Percentiles rank a stretch among this genome's conserved stretches.
phyloP scores from a whole-genome alignment of 2,888 invertebrate species.

The Drosophila mercatorum region DNA sequence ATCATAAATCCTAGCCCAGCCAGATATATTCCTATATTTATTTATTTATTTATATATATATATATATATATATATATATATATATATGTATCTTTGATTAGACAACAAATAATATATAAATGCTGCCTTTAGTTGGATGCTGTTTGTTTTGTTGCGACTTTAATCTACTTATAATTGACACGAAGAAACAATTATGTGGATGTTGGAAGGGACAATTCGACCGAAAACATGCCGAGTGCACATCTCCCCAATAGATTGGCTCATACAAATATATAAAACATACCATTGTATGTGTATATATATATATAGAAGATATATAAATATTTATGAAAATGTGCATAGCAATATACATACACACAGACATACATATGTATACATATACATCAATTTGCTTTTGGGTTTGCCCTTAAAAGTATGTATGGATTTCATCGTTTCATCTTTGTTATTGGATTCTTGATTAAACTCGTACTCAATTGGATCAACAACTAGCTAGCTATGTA shows the following conservation, averaged over 20 bases:
- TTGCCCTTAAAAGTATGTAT: constrained; percentile 4
- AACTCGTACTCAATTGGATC: constrained; percentile 38
- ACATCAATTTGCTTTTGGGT: constrained; percentile 14
- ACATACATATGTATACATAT: constrained; percentile 1
- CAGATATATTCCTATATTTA: neutral
- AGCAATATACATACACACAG: constrained; percentile 23
- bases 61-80: no score
- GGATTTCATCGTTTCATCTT: neutral
- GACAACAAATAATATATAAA: constrained; percentile 7
- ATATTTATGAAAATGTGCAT: constrained; percentile 9
- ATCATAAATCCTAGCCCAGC: constrained; percentile 9
- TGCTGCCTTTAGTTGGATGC: constrained; percentile 19
- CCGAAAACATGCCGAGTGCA: constrained; percentile 6
- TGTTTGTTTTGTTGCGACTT: constrained; percentile 13
- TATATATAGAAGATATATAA: constrained; percentile 5
- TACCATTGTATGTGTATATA: constrained; percentile 7
- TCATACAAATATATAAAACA: constrained; percentile 26
- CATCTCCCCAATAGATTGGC: constrained; percentile 2
- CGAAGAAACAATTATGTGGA: constrained; percentile 47
- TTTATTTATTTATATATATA: no score
- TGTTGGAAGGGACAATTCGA: constrained; percentile 21
- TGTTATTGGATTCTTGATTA: constrained; percentile 20
- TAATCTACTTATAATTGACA: constrained; percentile 55
- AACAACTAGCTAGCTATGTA: constrained; percentile 51
- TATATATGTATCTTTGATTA: neutral